Evolutionary conservation across 2,797 vertebrate species (phyloP), one percentile per base, ranked within the genome.

Genomic region (Acrossocheilus fasciatus): DNA sequence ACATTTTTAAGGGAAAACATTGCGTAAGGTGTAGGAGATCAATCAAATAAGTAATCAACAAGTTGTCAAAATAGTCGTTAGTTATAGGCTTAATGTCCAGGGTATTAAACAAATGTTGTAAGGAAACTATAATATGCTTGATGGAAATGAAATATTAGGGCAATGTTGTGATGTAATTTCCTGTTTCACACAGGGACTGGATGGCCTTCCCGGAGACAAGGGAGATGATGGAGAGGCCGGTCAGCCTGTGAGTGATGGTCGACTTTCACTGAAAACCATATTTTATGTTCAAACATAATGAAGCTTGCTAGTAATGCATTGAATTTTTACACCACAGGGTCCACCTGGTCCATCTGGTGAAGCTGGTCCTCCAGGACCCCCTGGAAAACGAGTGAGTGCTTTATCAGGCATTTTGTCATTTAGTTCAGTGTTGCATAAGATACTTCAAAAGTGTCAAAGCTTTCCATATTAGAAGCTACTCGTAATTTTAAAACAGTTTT

Each of bases 221-320:
- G 98, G 98, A 92, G 98, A 99, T 87, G 97, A 99, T 11, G 98
- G 98, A 91, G 98, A 99, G n/a, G 86, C 97, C 14, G 98, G 98
- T 66, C 98, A 98, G 83, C 96, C 96, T 73, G 98, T 99, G 93
- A 96, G 97, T 96, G 47, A 59, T 23, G 20, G 18, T 73, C 12
- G 20, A 52, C 18, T 80, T 26, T 50, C 41, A 36, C 10, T 23
- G 20, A 66, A 59, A 62, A 74, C 64, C 30, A 14, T 30, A 74
- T 64, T 74, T 66, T 26, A 64, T 52, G 4, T 66, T 86, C 57
- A 73, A 81, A 66, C 41, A 41, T 64, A 20, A 74, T 52, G 43
- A 15, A 66, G 20, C 26, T 41, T 68, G 11, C 45, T 15, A 81
- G 1, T 43, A 43, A 81, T 75, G 30, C 39, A 59, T 36, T 64